phyloP scores from a whole-genome alignment of 2,888 invertebrate genomes.

The Arrhopalites spinosus region DNA sequence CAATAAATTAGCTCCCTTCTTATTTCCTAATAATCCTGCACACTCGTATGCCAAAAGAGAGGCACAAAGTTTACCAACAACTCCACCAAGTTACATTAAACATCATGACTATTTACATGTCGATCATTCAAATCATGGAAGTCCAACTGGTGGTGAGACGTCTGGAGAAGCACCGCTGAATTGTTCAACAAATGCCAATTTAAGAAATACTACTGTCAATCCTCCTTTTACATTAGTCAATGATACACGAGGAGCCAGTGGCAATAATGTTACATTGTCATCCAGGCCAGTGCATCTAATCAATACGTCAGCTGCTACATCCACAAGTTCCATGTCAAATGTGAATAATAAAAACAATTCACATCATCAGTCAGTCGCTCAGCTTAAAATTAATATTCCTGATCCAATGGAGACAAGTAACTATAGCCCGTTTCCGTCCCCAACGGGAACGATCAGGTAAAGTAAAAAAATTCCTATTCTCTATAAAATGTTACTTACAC shows the following conservation, averaged over 20 bases:
- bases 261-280: conserved; percentile 18
- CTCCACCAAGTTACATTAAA: conserved; percentile 30
- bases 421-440: conserved; percentile 87
- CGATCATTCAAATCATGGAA: conserved; percentile 22
- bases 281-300: conserved; percentile 33
- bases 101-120: conserved; percentile 17
- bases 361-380: conserved; percentile 68
- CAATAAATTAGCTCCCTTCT: conserved; percentile 32
- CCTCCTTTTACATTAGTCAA: conserved; percentile 31
- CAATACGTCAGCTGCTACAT: conserved; percentile 24
- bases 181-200: conserved; percentile 31
- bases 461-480: not conserved
- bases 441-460: conserved; percentile 72
- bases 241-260: conserved; percentile 21
- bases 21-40: conserved; percentile 31
- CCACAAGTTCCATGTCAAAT: conserved; percentile 20
- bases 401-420: conserved; percentile 64
- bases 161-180: conserved; percentile 31
- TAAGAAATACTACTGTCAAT: conserved; percentile 27
- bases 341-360: conserved; percentile 25
- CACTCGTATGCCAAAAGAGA: conserved; percentile 21
- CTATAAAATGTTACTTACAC: too few relatives aligned
- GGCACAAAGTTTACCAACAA: conserved; percentile 25
- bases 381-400: conserved; percentile 84
- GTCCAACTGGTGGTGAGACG: conserved; percentile 23